Evolutionary conservation across 2,113 vertebrate species (phyloP).

Genomic region (Ibidorhyncha struthersii): DNA sequence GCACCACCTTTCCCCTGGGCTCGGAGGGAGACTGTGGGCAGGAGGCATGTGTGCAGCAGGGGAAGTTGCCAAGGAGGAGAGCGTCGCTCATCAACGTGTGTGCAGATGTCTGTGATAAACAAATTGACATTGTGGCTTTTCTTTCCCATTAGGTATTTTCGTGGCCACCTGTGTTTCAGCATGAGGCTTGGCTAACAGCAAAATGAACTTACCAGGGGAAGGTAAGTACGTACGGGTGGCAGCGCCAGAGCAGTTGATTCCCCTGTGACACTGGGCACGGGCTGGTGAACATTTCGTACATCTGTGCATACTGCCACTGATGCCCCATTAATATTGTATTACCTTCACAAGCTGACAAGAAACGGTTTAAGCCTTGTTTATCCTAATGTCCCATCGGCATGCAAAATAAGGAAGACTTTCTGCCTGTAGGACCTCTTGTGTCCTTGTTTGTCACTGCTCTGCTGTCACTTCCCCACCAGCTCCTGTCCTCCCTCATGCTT

Average conservation of each 20-base stretch:
- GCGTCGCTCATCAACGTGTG: rapidly evolving
- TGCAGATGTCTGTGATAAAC: neutral
- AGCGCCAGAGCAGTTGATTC: rapidly evolving
- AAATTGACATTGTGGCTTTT: neutral
- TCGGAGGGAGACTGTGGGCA: neutral
- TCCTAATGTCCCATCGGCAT: neutral
- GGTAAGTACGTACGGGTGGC: neutral
- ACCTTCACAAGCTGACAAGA: neutral
- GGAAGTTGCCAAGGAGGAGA: neutral
- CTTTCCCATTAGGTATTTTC: neutral
- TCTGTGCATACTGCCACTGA: neutral
- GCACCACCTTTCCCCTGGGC: neutral
- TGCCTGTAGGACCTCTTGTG: neutral
- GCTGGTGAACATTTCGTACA: neutral
- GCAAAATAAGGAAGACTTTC: neutral
- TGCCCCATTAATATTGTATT: neutral
- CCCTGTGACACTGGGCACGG: rapidly evolving
- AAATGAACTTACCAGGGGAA: neutral
- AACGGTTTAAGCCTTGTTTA: neutral
- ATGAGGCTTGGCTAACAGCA: neutral
- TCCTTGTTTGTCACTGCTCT: neutral
- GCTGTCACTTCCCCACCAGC: neutral
- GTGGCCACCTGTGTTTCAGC: neutral
- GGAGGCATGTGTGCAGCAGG: neutral
- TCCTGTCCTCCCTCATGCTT: rapidly evolving